These are phyloP conservation scores for Caenorhabditis sp. DNA, from an alignment of 2,888 invertebrate species.

Conservation along the genomic window DNA sequence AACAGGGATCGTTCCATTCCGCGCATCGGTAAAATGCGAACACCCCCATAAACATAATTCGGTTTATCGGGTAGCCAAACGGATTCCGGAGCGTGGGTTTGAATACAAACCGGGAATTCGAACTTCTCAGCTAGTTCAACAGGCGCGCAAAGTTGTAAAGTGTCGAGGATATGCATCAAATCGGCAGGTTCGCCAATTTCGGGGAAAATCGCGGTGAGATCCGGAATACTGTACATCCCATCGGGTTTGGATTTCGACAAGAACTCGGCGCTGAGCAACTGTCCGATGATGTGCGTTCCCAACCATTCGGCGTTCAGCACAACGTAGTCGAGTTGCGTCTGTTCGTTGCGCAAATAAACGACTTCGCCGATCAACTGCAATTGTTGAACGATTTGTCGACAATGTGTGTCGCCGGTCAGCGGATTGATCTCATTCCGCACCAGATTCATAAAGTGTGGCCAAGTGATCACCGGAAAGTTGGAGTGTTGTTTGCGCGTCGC, in stretches of 20 bases:
- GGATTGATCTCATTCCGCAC: constrained; percentile 76
- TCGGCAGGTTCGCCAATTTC: constrained; percentile 78
- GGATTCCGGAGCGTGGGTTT: constrained; percentile 59
- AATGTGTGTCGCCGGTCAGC: constrained; percentile 77
- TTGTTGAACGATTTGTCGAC: constrained; percentile 77
- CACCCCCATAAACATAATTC: constrained; percentile 48
- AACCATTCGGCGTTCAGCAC: constrained; percentile 79
- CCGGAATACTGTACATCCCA: constrained; percentile 80
- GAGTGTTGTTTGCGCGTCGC: constrained; percentile 75
- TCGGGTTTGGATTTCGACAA: constrained; percentile 75
- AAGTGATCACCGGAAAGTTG: constrained; percentile 77
- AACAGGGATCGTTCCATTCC: constrained; percentile 76
- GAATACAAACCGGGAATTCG: constrained; percentile 80
- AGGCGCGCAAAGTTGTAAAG: constrained; percentile 75
- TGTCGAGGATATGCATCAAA: constrained; percentile 78
- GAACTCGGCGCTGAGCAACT: constrained; percentile 75
- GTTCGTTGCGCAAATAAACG: constrained; percentile 76
- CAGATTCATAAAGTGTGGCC: constrained; percentile 75
- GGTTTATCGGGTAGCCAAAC: constrained; percentile 50
- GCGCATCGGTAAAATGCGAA: constrained; percentile 73
- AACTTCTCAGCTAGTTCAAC: constrained; percentile 72
- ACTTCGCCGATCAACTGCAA: constrained; percentile 79
- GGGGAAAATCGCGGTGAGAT: constrained; percentile 80
- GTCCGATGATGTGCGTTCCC: constrained; percentile 78
- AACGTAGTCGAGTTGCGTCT: constrained; percentile 76